Base-by-base conservation (phyloP, 1,140 invertebrate genomes). In the Catajapyx aquilonaris region DNA sequence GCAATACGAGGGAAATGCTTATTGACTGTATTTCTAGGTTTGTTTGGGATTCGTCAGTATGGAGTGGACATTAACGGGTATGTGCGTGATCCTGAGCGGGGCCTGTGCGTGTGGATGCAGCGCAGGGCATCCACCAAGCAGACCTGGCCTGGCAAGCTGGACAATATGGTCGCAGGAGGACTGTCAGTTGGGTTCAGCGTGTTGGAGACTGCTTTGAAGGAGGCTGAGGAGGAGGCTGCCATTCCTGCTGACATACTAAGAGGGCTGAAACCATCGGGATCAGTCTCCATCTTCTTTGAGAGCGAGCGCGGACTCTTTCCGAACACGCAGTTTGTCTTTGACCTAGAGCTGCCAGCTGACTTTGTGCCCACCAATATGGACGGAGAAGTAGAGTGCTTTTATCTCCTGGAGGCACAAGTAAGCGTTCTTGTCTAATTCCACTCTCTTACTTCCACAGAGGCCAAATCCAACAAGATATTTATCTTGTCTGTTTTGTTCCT, bases 1-100 rank as follows among this genome's bases (percentile, higher is more conserved):
- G n/a, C n/a, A n/a, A n/a, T n/a, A n/a, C n/a, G n/a, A n/a, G n/a
- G n/a, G n/a, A n/a, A n/a, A n/a, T n/a, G n/a, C n/a, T n/a, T n/a
- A n/a, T n/a, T n/a, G n/a, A n/a, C n/a, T n/a, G n/a, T 3, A 18
- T 13, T 21, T 40, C 20, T 42, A 73, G 71, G 70, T 58, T 60
- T 93, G 37, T 90, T 95, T 68, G 88, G 88, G 28, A 78, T 90
- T 46, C 71, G 79, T 44, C 85, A 86, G 53, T 94, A 90, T 60
- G 88, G 90, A 32, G 80, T 90, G 19, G 83, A 88, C 53, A 86
- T 95, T 37, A 93, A 87, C 60, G 90, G 87, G 9, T 95, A 85
- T 57, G 75, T 85, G 9, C 71, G 69, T 49, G 74, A 85, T 59
- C 76, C 77, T 11, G 69, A 74, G 31, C 76, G 77, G 56, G 80